phyloP scores from a whole-genome alignment of 1,140 invertebrate species.

The Thaumatotibia leucotreta region DNA sequence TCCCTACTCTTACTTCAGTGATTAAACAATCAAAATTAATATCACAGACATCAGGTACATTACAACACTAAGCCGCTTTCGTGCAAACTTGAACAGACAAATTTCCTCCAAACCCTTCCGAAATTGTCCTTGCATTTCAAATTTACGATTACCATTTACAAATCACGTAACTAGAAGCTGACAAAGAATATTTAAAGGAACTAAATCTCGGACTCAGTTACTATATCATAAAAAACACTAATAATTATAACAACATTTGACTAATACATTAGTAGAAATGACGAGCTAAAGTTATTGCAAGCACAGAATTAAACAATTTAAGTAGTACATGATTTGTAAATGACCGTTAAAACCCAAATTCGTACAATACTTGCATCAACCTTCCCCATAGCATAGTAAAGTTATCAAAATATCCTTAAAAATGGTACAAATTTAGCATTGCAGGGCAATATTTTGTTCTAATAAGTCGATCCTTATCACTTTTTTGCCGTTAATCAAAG shows the following conservation, averaged over 20 bases:
- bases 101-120: slow-evolving; percentile 16
- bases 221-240: too few species aligned
- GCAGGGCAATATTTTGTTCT: too few species aligned
- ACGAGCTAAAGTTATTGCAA: too few species aligned
- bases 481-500: too few species aligned
- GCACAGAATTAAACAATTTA: too few species aligned
- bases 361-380: neutral
- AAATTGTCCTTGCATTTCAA: slow-evolving; percentile 15
- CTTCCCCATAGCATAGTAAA: neutral
- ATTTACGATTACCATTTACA: neutral
- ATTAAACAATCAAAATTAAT: slow-evolving; percentile 43
- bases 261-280: too few species aligned
- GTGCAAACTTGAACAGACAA: neutral
- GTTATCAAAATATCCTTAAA: too few species aligned
- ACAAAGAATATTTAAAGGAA: too few species aligned
- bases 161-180: neutral
- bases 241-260: too few species aligned
- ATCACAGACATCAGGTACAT: slow-evolving; percentile 21
- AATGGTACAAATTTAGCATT: too few species aligned
- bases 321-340: neutral
- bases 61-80: slow-evolving; percentile 1
- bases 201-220: too few species aligned
- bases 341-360: neutral
- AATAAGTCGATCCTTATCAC: too few species aligned
- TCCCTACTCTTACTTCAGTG: neutral